phyloP scores from a whole-genome alignment of 1,140 invertebrate species.

The Laupala kohalensis region DNA sequence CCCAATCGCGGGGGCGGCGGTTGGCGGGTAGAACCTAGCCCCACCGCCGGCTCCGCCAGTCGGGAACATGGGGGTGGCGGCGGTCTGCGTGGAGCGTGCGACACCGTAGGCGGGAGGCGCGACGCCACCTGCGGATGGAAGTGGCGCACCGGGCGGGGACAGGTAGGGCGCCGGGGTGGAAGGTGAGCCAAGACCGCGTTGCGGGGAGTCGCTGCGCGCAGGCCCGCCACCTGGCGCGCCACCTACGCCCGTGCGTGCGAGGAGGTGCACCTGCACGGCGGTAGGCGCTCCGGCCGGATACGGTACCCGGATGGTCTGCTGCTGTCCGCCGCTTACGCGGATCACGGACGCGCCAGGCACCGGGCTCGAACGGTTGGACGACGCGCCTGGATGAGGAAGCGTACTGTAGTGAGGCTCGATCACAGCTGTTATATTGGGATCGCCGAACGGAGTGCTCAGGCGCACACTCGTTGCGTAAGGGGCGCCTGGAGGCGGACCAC shows the following conservation, averaged over 20 bases:
- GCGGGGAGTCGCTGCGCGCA: slow-evolving; percentile 26
- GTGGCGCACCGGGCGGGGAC: no score
- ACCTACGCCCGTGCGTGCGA: slow-evolving; percentile 16
- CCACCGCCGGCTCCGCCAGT: no score
- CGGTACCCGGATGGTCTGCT: slow-evolving; percentile 23
- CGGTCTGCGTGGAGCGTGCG: no score
- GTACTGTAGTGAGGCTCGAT: slow-evolving; percentile 17
- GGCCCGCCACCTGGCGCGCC: slow-evolving; percentile 9
- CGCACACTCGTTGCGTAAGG: neutral
- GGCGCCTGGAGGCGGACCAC: no score
- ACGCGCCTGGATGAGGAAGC: slow-evolving; percentile 6
- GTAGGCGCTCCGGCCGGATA: slow-evolving; percentile 24
- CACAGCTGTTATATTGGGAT: slow-evolving; percentile 6
- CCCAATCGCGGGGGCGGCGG: neutral
- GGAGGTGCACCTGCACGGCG: slow-evolving; percentile 23
- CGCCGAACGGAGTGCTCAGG: neutral
- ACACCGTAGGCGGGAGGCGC: no score
- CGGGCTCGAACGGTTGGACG: neutral
- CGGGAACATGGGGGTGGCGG: no score
- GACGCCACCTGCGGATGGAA: no score
- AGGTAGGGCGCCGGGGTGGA: neutral
- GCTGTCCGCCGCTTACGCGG: slow-evolving; percentile 20
- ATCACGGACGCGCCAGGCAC: slow-evolving; percentile 18
- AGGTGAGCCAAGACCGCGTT: slow-evolving; percentile 8
- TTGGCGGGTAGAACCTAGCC: slow-evolving; percentile 15